Base-by-base conservation (phyloP, 1,140 invertebrate genomes). In the Drosophila ficusphila region DNA sequence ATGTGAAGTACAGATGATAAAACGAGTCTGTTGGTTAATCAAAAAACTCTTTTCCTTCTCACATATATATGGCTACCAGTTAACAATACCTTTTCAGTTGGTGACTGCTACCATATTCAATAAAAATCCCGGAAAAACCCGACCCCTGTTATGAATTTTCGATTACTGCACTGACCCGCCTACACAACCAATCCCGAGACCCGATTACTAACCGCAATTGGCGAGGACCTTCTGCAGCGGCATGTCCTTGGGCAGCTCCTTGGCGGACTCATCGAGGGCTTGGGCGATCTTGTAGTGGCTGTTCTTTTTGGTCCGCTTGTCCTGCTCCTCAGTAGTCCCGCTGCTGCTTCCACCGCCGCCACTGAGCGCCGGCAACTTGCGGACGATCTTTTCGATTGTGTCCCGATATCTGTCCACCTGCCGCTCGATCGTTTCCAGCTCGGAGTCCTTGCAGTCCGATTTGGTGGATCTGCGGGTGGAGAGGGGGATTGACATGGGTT, bases 401-500 rank as follows among this genome's bases (percentile, higher is more conserved):
- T 94, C 94, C 76, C 95, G 94, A 18, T 98, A 95, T 74, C 96
- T 94, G 58, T 99, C 97, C 3, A 98, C 96, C 92, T 96, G 95
- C 74, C 95, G 95, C 78, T 98, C 97, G 25, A 96, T 96, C 57
- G 93, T 94, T 91, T 96, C 95, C 39, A 98, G 93, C 92, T 98
- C 97, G 92, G 97, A 96, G 38, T 98, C 97, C 47, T 95, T 96
- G 92, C 97, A 97, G 72, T 97, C 97, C 90, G 96, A 58, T 57
- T 90, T 90, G 11, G 64, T 89, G 18, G 89, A 96, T 93, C 97
- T 98, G 90, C 21, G 9, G 68, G 53, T 23, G 16, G 29, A 18
- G 31, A 38, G 19, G 7, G 21, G 12, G n/a, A 6, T 44, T 25
- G 54, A 64, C 36, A 64, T 27, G 41, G 18, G 36, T 44, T 81